Percentiles rank a stretch among this genome's conserved stretches.
phyloP scores from a whole-genome alignment of 2,888 invertebrate species.

The Diarsia dahlii region DNA sequence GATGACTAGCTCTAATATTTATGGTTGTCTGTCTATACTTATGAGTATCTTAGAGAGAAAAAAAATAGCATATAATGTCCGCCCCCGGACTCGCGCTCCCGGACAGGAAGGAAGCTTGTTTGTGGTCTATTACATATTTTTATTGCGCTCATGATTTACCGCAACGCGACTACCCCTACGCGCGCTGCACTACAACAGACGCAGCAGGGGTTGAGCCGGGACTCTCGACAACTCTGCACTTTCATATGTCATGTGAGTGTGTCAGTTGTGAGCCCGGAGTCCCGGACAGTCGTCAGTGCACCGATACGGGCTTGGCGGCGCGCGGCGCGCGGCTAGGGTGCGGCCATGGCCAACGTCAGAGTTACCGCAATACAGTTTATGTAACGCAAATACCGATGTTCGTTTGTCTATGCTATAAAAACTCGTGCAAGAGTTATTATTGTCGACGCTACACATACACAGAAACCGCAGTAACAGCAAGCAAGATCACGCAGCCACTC shows the following conservation, averaged over 20 bases:
- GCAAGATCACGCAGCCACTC: not conserved
- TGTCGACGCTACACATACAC: not conserved
- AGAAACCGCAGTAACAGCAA: not conserved
- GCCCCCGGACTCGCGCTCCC: not conserved
- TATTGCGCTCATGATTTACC: slow-evolving; percentile 22
- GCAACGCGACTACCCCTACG: not conserved
- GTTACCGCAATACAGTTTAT: no score
- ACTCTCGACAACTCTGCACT: no score
- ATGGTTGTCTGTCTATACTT: not conserved
- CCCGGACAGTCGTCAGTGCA: no score
- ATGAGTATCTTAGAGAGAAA: not conserved
- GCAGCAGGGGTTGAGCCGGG: no score
- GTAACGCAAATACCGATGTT: no score
- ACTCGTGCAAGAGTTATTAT: not conserved
- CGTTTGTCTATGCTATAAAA: no score
- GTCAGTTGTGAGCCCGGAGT: no score
- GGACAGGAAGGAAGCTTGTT: slow-evolving; percentile 14
- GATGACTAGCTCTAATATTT: not conserved
- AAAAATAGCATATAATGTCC: not conserved
- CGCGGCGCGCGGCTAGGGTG: no score
- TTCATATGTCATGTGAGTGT: no score
- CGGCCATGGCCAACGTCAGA: no score
- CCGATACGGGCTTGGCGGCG: no score
- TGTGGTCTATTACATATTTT: not conserved
- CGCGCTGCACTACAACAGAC: no score